These are phyloP conservation scores for Watsonalla cultraria DNA, from an alignment of 2,888 invertebrate species.

Conservation along the genomic window DNA sequence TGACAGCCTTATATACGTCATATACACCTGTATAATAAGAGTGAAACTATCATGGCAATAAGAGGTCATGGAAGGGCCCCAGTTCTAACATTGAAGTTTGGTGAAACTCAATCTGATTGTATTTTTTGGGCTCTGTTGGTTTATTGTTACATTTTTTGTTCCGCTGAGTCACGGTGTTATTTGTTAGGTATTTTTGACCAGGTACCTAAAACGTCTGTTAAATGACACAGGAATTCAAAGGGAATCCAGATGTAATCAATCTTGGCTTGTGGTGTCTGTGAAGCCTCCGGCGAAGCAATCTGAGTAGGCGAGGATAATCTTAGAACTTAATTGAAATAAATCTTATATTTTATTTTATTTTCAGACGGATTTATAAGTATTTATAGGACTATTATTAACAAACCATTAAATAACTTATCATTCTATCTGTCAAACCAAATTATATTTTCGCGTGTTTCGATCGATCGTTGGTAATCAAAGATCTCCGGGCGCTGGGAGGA, in stretches of 20 bases:
- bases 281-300: background rate
- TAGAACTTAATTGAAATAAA: no score
- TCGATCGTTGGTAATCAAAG: background rate
- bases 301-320: no score
- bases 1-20: no score
- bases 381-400: background rate
- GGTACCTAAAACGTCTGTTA: background rate
- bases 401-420: no score
- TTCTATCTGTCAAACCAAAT: background rate
- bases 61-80: no score
- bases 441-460: background rate
- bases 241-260: background rate
- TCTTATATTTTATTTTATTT: no score
- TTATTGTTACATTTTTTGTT: background rate
- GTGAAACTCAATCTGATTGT: no score
- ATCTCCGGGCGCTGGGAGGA: conserved; percentile 17
- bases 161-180: background rate
- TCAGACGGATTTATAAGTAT: background rate
- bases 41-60: no score
- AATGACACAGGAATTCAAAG: background rate
- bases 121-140: no score
- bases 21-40: no score
- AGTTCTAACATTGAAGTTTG: no score
- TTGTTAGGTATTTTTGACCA: background rate
- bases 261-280: background rate